Percentiles rank a stretch among this genome's conserved stretches.
Evolutionary conservation across 2,888 invertebrate species (phyloP).

Genomic region (Limnephilus auricula): DNA sequence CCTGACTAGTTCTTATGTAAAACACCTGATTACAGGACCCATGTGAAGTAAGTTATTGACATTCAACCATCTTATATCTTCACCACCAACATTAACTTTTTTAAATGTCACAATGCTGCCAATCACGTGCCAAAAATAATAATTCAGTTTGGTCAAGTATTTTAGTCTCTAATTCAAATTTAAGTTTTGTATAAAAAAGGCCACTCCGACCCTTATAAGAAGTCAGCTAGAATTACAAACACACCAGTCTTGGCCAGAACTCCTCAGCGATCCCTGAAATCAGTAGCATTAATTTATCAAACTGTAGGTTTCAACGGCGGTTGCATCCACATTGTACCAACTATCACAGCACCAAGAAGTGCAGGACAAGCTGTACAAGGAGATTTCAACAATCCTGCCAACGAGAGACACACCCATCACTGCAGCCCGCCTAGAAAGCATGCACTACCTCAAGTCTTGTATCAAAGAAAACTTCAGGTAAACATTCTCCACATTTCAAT

Average conservation of each 20-base stretch:
- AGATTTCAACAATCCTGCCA: constrained; percentile 74
- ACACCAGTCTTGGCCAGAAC: not conserved
- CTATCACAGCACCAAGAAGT: constrained; percentile 78
- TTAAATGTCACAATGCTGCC: too few species aligned
- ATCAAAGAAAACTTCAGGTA: constrained; percentile 80
- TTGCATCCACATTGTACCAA: constrained; percentile 81
- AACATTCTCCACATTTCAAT: not conserved
- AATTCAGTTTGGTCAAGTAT: too few species aligned
- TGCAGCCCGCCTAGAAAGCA: constrained; percentile 74
- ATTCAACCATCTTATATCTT: too few species aligned
- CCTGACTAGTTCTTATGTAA: too few species aligned
- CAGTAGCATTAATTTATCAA: not conserved
- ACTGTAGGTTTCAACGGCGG: constrained; percentile 78
- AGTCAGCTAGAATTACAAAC: not conserved
- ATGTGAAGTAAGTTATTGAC: too few species aligned
- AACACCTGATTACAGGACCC: too few species aligned
- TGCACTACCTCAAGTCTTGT: constrained; percentile 80
- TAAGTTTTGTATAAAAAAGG: too few species aligned
- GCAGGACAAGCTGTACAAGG: constrained; percentile 77
- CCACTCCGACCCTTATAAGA: too few species aligned
- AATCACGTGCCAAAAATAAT: too few species aligned
- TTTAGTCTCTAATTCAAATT: too few species aligned
- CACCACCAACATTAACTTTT: too few species aligned
- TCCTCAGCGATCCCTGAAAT: not conserved
- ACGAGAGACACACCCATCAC: constrained; percentile 71